Evolutionary conservation across 2,113 vertebrate genomes (phyloP), one percentile per base, ranked within the genome.

Genomic region (Pithys albifrons): DNA sequence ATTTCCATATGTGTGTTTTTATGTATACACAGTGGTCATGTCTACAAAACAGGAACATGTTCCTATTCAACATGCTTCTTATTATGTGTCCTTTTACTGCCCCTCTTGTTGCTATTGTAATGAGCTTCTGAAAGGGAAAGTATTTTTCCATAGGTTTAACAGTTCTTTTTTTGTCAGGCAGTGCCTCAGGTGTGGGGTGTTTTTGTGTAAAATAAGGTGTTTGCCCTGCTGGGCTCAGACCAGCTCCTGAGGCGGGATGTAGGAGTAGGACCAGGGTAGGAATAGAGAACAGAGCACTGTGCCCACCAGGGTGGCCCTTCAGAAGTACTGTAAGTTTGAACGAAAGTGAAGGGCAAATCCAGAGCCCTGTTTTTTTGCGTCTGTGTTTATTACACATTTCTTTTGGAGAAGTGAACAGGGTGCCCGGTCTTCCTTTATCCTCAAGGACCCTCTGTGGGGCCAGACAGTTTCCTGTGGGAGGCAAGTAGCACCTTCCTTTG

Each of bases 1-100:
- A 59, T 51, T 83, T 55, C 14, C 51, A 43, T 2, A 1, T 0
- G 0, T 18, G 6, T 81, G 14, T 1, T 0, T 57, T 11, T 35
- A 20, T 1, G 0, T 81, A 24, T 65, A 37, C 15, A n/a, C 20
- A 45, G 41, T 0, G 1, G 7, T 74, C 12, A 6, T 13, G 31
- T 58, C 35, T 73, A 49, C 19, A 51, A 73, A 77, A 64, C 28
- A 72, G 35, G 16, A 75, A 10, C 46, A 12, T 20, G 7, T 82
- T 64, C 29, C 55, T 69, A 41, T 51, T 62, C 52, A 75, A 8
- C 28, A 10, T 52, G 22, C 29, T 89, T 89, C 25, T 48, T 72
- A 2, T 15, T 7, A 29, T 78, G 28, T 72, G 31, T 72, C 24
- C 18, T 75, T 76, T 74, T 23, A 19, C 43, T 89, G 48, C 23